Conservation (phyloP, 2,888 invertebrate species). For the Morpho achilles region DNA sequence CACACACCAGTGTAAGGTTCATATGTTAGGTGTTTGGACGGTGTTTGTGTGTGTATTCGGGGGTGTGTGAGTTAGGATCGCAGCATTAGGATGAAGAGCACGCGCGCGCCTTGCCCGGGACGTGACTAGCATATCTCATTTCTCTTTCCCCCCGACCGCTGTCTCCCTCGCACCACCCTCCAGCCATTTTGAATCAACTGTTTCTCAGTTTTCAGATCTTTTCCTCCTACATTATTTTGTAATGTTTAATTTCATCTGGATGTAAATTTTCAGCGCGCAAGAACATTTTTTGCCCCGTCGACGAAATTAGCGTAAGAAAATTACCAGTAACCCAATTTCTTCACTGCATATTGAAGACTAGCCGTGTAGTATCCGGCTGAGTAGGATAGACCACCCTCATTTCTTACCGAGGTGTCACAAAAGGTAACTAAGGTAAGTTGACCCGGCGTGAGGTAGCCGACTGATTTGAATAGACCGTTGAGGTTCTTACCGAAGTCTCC, state of each 20-base stretch:
- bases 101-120: slow-evolving; percentile 73
- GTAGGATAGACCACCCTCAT: too few relatives aligned
- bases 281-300: slow-evolving; percentile 7
- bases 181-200: slow-evolving; percentile 72
- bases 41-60: slow-evolving; percentile 47
- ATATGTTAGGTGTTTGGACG: slow-evolving; percentile 53
- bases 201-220: slow-evolving; percentile 73
- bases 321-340: background rate
- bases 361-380: too few relatives aligned
- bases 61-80: slow-evolving; percentile 64
- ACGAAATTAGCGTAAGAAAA: background rate
- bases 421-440: too few relatives aligned
- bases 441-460: too few relatives aligned
- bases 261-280: slow-evolving; percentile 30
- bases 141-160: slow-evolving; percentile 67
- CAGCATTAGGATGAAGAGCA: slow-evolving; percentile 74
- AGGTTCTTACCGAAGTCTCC: too few relatives aligned
- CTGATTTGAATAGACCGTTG: too few relatives aligned
- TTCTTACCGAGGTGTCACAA: too few relatives aligned
- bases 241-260: slow-evolving; percentile 60
- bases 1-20: slow-evolving; percentile 45
- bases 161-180: slow-evolving; percentile 65
- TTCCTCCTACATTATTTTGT: slow-evolving; percentile 65
- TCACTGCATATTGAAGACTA: too few relatives aligned
- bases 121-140: slow-evolving; percentile 77